Evolutionary conservation across 2,797 vertebrate species (phyloP).

Genomic region (Malacoraja senta): DNA sequence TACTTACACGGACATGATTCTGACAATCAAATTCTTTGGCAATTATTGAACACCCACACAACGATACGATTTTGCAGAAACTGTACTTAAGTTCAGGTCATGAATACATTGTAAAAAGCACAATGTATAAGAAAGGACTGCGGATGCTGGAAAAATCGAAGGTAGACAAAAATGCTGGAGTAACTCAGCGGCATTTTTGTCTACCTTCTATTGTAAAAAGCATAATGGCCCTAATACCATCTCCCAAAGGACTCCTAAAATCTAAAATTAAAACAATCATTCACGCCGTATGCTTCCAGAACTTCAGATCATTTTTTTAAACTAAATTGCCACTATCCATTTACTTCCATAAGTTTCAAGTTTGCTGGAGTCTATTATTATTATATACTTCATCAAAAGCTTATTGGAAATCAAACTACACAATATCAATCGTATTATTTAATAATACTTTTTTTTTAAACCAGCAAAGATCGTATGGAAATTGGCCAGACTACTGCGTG

Average conservation of each 20-base stretch:
- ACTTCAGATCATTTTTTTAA: background rate
- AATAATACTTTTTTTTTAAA: background rate
- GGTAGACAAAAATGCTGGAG: no score
- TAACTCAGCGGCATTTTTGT: no score
- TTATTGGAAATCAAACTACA: background rate
- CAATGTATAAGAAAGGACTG: no score
- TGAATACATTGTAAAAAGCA: background rate
- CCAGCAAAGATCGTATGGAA: background rate
- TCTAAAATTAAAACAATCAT: background rate
- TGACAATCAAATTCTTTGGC: background rate
- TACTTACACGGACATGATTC: background rate
- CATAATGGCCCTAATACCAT: background rate
- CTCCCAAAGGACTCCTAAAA: background rate
- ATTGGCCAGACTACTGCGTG: no score
- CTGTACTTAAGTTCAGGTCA: background rate
- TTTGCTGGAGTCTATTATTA: no score
- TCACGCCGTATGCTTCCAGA: background rate
- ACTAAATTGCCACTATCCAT: background rate
- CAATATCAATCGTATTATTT: background rate
- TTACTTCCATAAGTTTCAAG: no score
- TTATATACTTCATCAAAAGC: background rate
- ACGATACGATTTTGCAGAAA: no score
- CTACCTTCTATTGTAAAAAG: background rate
- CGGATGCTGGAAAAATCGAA: no score
- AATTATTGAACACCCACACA: background rate